These are phyloP conservation scores for Epizoanthus illoricatus DNA, from an alignment of 92 coral and sea anemone genomes.

Conservation along the genomic window DNA sequence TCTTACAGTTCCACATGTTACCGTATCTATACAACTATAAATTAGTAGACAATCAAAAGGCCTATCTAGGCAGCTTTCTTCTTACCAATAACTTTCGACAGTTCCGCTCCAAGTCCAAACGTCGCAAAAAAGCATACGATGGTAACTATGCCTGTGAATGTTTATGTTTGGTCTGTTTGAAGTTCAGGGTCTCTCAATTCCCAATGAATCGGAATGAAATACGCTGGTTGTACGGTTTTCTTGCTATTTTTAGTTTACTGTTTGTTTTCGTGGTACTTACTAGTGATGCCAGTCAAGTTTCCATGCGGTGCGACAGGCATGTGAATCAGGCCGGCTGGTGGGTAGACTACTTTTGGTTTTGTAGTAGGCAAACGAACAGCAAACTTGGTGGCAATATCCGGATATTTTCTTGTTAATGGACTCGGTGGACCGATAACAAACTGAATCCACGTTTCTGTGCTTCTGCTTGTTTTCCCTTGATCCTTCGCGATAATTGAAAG, in stretches of 20 bases:
- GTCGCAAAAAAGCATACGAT: no score
- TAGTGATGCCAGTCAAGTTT: slow-evolving; percentile 15
- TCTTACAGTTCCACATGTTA: no score
- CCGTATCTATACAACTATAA: no score
- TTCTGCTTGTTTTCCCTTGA: slow-evolving; percentile 51
- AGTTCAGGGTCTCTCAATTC: background rate
- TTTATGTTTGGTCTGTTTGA: no score
- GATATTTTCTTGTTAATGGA: slow-evolving; percentile 55
- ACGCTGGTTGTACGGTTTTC: background rate
- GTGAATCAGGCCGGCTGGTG: background rate
- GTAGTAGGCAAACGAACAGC: background rate
- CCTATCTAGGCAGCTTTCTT: no score
- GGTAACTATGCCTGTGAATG: no score
- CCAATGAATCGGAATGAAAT: background rate
- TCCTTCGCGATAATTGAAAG: slow-evolving; percentile 70
- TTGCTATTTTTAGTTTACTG: background rate
- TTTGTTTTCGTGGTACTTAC: slow-evolving; percentile 26
- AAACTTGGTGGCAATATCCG: slow-evolving; percentile 21
- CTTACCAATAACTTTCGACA: no score
- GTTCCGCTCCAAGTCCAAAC: no score
- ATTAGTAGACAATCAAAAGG: no score
- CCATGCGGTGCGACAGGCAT: background rate
- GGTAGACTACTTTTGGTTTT: slow-evolving; percentile 10
- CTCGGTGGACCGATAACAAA: slow-evolving; percentile 79
- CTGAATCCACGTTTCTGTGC: slow-evolving; percentile 66